Evolutionary conservation across 2,888 invertebrate species (phyloP), one percentile per base, ranked within the genome.

Genomic region (Eupithecia pulchellata): DNA sequence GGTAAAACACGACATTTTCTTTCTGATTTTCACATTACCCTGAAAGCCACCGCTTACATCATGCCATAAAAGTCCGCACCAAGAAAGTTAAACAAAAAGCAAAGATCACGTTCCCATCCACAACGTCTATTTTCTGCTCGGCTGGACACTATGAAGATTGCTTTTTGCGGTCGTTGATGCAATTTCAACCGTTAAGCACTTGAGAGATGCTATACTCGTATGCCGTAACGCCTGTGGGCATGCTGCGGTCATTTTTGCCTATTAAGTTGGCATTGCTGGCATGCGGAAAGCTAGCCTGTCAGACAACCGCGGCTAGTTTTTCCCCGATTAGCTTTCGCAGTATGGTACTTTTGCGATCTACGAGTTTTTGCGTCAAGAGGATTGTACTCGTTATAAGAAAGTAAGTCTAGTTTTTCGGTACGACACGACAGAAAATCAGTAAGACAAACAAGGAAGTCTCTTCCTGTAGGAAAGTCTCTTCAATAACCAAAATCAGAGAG

Each of bases 281-380:
- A 66, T 66, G 66, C 63, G 66, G 69, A 64, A 69, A 60, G 66
- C 69, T 17, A 62, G 62, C 57, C 58, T 57, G 47, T 72, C 55
- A 25, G 17, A 25, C 27, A 55, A 47, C 25, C 30, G 13, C n/a
- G 29, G 30, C 65, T 25, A 42, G 65, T 66, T 69, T 67, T 62
- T 55, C 25, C 27, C n/a, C 9, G 57, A 4, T 57, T 17, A 57
- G 29, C 58, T 64, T 58, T 67, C 36, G 52, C 36, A 30, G 9
- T 58, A 52, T 66, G 70, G 17, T 60, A 63, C 34, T 39, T 13
- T 25, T 36, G 1, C 25, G 42, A 47, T 20, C 42, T 42, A 20
- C 42, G 20, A 25, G 52, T 13, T 25, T 25, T 29, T 57, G 2
- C 29, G 57, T 57, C 57, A 57, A n/a, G 27, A 29, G 29, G 8